Evolutionary conservation across 2,113 vertebrate species (phyloP).

Genomic region (Gallinago media): DNA sequence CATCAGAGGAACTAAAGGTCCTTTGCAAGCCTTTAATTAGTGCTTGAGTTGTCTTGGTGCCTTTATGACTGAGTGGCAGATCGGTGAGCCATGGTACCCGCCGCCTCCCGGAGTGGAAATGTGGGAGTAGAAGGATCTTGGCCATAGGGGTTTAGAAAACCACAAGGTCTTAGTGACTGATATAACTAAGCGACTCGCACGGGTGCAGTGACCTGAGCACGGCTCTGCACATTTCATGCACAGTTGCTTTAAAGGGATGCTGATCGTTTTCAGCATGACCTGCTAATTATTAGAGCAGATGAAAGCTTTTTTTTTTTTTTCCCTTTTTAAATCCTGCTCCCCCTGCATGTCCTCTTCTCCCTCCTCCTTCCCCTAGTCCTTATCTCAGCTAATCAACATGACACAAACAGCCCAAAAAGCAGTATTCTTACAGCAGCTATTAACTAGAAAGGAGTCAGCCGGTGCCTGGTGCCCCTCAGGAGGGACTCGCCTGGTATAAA

Average conservation of each 20-base stretch:
- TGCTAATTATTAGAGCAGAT: conserved; percentile 63
- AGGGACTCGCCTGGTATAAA: neutral
- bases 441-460: neutral
- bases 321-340: neutral
- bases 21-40: neutral
- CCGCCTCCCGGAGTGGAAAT: accelerated
- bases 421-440: conserved; percentile 10
- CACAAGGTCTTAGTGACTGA: neutral
- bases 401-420: conserved; percentile 27
- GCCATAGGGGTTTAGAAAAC: neutral
- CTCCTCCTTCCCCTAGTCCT: neutral
- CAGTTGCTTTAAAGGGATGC: conserved; percentile 55
- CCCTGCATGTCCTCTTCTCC: neutral
- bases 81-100: neutral
- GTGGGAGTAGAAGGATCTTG: neutral
- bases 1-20: neutral
- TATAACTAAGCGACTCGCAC: neutral
- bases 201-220: conserved; percentile 46
- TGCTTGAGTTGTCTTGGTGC: neutral
- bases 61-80: neutral
- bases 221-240: conserved; percentile 36
- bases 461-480: conserved; percentile 6
- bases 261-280: conserved; percentile 58
- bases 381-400: conserved; percentile 40
- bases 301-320: neutral